These are phyloP conservation scores for Euwallacea fornicatus DNA, from an alignment of 1,140 invertebrate species.

Conservation along the genomic window DNA sequence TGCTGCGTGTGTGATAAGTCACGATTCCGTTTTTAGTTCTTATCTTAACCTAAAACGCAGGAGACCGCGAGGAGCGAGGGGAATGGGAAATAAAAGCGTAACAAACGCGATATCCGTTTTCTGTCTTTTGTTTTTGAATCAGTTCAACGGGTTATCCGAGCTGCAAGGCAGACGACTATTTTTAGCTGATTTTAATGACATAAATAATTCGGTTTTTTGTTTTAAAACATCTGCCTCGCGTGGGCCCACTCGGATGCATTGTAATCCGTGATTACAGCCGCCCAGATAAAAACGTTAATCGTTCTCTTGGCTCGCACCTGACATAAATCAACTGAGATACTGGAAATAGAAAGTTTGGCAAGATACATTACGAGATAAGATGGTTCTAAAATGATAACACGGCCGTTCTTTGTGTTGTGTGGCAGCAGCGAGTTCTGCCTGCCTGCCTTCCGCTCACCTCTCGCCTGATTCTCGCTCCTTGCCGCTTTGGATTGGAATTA, in stretches of 20 bases:
- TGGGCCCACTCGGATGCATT: constrained; percentile 40
- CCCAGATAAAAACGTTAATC: constrained; percentile 37
- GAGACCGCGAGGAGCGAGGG: constrained; percentile 7
- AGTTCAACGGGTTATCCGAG: constrained; percentile 1
- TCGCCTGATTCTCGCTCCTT: constrained; percentile 7
- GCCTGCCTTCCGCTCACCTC: constrained; percentile 13
- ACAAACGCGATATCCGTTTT: constrained; percentile 23
- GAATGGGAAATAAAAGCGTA: constrained; percentile 24
- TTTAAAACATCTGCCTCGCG: constrained; percentile 47
- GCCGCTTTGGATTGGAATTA: constrained; percentile 13
- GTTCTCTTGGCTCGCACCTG: constrained; percentile 29
- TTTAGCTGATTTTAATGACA: constrained; percentile 38
- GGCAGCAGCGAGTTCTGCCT: constrained; percentile 19
- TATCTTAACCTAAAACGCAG: constrained; percentile 37
- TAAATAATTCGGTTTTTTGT: constrained; percentile 45
- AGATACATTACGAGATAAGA: constrained; percentile 45
- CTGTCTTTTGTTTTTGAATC: constrained; percentile 30
- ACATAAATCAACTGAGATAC: constrained; percentile 30
- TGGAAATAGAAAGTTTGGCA: constrained; percentile 49
- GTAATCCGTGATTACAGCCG: constrained; percentile 42
- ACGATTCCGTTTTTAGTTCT: constrained; percentile 38
- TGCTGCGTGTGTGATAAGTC: constrained; percentile 28
- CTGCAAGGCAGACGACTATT: constrained; percentile 21
- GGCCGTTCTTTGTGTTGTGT: constrained; percentile 35
- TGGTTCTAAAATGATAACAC: constrained; percentile 45